These are phyloP conservation scores for Podarcis muralis DNA, from an alignment of 2,113 vertebrate genomes.

Conservation along the genomic window DNA sequence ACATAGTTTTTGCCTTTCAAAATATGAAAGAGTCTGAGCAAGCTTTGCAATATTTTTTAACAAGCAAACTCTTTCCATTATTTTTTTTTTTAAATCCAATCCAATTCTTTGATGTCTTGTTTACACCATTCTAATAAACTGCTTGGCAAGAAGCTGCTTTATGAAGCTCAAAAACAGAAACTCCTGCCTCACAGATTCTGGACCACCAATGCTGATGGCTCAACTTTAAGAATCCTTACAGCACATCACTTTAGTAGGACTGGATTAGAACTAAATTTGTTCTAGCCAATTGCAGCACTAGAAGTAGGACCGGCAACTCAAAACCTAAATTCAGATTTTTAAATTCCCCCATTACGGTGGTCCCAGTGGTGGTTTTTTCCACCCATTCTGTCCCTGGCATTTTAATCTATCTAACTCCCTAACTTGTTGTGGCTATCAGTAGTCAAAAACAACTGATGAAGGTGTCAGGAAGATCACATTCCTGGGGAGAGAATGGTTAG, in stretches of 20 bases:
- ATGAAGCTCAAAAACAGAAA: background rate
- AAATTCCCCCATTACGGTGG: too few relatives aligned
- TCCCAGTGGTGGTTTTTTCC: background rate
- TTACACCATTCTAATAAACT: background rate
- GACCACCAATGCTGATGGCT: background rate
- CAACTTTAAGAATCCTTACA: background rate
- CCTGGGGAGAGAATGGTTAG: background rate
- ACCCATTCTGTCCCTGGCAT: background rate
- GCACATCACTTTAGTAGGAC: background rate
- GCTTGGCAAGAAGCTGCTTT: background rate
- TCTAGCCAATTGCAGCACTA: background rate
- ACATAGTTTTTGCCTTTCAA: constrained; percentile 17
- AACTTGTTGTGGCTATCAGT: background rate
- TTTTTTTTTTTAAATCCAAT: background rate
- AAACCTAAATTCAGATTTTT: background rate
- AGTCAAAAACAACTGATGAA: background rate
- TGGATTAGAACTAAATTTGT: background rate
- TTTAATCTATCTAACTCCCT: background rate
- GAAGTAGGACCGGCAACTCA: background rate
- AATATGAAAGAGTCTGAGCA: constrained; percentile 15
- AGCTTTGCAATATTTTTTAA: background rate
- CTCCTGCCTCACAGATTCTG: background rate
- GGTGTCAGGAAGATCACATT: background rate
- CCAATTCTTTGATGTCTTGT: background rate
- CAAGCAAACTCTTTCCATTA: background rate